Conservation (phyloP, 2,888 invertebrate species). For the Agrochola circellaris region DNA sequence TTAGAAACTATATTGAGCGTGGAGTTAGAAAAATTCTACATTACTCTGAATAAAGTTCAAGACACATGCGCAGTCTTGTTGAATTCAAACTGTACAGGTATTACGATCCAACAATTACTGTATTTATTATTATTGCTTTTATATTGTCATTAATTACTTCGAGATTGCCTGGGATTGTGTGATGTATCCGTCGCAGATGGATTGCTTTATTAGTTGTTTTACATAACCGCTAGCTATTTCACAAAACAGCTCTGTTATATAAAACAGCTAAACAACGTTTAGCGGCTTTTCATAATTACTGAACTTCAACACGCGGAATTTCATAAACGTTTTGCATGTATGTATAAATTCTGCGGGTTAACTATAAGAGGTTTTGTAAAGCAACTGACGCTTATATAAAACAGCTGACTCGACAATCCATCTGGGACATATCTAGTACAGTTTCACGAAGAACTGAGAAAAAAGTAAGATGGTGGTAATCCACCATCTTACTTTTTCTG, state of each 20-base stretch:
- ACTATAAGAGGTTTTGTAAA: background rate
- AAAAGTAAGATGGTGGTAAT: too few relatives aligned
- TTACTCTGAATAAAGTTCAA: background rate
- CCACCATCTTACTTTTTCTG: too few relatives aligned
- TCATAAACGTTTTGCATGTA: background rate
- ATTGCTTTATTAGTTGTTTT: too few relatives aligned
- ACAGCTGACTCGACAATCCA: too few relatives aligned
- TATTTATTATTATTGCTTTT: background rate
- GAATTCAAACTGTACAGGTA: conserved; percentile 31
- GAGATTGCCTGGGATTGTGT: background rate
- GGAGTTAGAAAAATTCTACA: conserved; percentile 21
- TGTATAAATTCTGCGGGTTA: background rate
- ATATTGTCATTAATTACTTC: background rate
- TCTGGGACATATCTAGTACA: too few relatives aligned
- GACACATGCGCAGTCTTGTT: conserved; percentile 11
- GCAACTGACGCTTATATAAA: too few relatives aligned
- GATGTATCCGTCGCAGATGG: background rate
- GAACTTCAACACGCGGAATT: background rate
- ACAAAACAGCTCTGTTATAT: background rate
- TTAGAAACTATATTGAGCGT: conserved; percentile 10
- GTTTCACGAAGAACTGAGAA: too few relatives aligned
- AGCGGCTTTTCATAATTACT: background rate
- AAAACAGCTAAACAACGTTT: background rate
- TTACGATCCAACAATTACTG: background rate
- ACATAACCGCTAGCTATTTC: background rate